These are phyloP conservation scores for Helogale parvula DNA, from an alignment of 2,113 vertebrate genomes.

Conservation along the genomic window DNA sequence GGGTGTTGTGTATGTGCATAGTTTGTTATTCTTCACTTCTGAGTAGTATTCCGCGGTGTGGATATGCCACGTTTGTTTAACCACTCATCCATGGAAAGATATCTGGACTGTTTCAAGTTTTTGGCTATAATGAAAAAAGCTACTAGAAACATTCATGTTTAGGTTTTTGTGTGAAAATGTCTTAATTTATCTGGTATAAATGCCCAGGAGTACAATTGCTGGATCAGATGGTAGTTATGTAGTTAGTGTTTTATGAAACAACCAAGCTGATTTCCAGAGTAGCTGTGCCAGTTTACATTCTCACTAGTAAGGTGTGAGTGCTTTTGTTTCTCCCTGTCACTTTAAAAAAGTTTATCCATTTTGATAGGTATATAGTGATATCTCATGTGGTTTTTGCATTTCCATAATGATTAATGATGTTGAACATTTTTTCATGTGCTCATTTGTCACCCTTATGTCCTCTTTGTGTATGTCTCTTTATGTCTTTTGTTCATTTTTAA, in stretches of 20 bases:
- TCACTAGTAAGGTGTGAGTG: background rate
- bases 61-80: background rate
- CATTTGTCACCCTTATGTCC: background rate
- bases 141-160: background rate
- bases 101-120: background rate
- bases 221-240: background rate
- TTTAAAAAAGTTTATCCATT: background rate
- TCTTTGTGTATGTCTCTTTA: background rate
- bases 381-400: background rate
- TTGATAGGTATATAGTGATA: background rate
- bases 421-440: background rate
- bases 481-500: no score
- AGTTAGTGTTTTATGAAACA: background rate
- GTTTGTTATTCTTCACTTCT: no score
- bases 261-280: no score
- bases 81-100: background rate
- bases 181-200: no score
- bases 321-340: background rate
- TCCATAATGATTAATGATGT: background rate
- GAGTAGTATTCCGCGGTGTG: background rate
- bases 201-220: no score
- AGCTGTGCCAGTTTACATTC: background rate
- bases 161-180: no score
- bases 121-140: background rate
- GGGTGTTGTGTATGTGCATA: background rate